Percentiles rank a stretch among this genome's conserved stretches.
Conservation (phyloP, 1,140 invertebrate genomes). For the Pseudomyrmex sp. region DNA sequence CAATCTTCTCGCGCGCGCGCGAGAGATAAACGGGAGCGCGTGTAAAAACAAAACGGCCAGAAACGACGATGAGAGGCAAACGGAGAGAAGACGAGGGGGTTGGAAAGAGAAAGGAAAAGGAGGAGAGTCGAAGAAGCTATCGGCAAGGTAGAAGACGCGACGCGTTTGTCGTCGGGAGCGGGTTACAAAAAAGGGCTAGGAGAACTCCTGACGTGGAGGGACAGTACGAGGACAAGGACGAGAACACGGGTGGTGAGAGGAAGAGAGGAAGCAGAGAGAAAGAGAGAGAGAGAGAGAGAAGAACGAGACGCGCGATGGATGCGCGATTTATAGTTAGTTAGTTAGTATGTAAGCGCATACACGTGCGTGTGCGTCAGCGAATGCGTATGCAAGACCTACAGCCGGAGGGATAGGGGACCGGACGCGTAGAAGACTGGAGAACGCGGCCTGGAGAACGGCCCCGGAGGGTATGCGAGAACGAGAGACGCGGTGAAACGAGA, state of each 20-base stretch:
- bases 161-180: neutral
- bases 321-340: slow-evolving; percentile 16
- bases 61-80: slow-evolving; percentile 5
- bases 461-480: neutral
- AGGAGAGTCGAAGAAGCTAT: slow-evolving; percentile 9
- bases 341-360: slow-evolving; percentile 34
- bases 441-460: slow-evolving; percentile 10
- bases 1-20: neutral
- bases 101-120: slow-evolving; percentile 9
- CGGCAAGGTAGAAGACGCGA: slow-evolving; percentile 8
- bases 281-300: neutral
- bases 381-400: slow-evolving; percentile 27
- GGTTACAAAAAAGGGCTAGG: slow-evolving; percentile 28
- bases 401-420: slow-evolving; percentile 14
- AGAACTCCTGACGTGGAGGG: slow-evolving; percentile 12
- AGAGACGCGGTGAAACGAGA: neutral
- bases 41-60: slow-evolving; percentile 40
- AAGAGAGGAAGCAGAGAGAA: too few relatives aligned
- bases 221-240: slow-evolving; percentile 15
- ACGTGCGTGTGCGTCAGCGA: slow-evolving; percentile 10
- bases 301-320: neutral
- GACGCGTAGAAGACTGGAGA: slow-evolving; percentile 1
- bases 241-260: neutral
- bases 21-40: slow-evolving; percentile 28
- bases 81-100: neutral